Evolutionary conservation across 2,888 invertebrate genomes (phyloP).

Genomic region (Parnassius glacialis): DNA sequence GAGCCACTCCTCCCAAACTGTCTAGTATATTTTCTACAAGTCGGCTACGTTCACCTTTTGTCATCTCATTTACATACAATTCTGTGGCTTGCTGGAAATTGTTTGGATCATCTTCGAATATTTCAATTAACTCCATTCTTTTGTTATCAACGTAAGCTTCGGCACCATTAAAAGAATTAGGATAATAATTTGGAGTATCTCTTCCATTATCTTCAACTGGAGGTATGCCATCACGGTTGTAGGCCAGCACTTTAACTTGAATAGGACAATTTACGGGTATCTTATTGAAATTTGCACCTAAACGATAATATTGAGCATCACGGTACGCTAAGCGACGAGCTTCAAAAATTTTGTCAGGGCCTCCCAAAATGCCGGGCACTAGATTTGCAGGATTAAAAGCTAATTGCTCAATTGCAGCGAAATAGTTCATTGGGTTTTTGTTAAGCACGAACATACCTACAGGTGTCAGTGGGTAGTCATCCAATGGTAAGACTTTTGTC

Average conservation of each 20-base stretch:
- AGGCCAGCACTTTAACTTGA: slow-evolving; percentile 82
- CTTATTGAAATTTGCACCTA: slow-evolving; percentile 94
- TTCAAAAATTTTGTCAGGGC: slow-evolving; percentile 93
- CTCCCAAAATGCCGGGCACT: slow-evolving; percentile 93
- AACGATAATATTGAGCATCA: slow-evolving; percentile 90
- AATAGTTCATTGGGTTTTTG: slow-evolving; percentile 93
- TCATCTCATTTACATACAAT: slow-evolving; percentile 89
- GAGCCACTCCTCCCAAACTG: slow-evolving; percentile 86
- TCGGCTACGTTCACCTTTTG: slow-evolving; percentile 85
- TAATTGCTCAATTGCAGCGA: slow-evolving; percentile 94
- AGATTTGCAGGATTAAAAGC: slow-evolving; percentile 93
- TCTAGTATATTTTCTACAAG: slow-evolving; percentile 90
- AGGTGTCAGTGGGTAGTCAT: slow-evolving; percentile 89
- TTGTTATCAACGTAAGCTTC: slow-evolving; percentile 82
- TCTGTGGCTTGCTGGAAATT: slow-evolving; percentile 91
- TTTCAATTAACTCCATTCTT: slow-evolving; percentile 73
- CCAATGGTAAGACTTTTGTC: slow-evolving; percentile 90
- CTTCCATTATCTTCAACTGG: slow-evolving; percentile 88
- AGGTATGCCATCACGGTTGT: slow-evolving; percentile 92
- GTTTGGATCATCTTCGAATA: slow-evolving; percentile 88
- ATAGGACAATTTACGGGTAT: slow-evolving; percentile 97
- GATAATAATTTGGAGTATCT: slow-evolving; percentile 95
- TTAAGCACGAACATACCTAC: slow-evolving; percentile 92
- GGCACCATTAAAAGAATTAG: slow-evolving; percentile 95
- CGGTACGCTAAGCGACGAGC: slow-evolving; percentile 91